Base-by-base conservation (phyloP, 2,797 vertebrate species). In the Alcedo quadribrachys region DNA sequence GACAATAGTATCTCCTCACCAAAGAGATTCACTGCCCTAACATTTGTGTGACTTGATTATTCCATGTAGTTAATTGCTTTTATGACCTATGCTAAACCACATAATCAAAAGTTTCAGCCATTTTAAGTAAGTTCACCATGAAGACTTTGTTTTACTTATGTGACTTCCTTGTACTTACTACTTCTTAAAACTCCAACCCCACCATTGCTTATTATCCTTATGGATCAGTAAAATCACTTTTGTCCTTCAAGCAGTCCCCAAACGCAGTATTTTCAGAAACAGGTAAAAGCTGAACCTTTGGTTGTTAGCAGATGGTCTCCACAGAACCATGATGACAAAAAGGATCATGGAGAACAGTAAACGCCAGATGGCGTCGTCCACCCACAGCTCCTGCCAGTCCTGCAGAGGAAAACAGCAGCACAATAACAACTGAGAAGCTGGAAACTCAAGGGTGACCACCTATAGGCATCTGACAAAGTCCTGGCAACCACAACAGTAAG, bases 321-420 rank as follows among this genome's bases (percentile, higher is more conserved):
- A 98, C 80, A 99, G 97, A 97, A 99, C 97, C 99, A 99, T 99
- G 96, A 99, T 99, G 87, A 99, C 99, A 97, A 99, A 98, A 88
- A 99, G 98, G 78, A 99, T 99, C 97, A 99, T 99, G 91, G 99
- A 99, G 96, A 99, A 99, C 67, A 99, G 97, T 48, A 99, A 98
- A 30, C 99, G 98, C 99, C 99, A 99, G 97, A 99, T 99, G 68
- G 99, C 99, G 95, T 99, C 99, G 58, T 99, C 99, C 8, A 99
- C 98, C 99, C 99, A 99, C 35, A 99, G 95, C 94, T 99, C 98
- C 92, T 98, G 98, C 99, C 99, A 99, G 85, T 98, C 98, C 99
- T 99, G 96, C 76, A 89, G 83, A 88, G 69, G 67, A 65, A 69
- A 74, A 78, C 9, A 94, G 35, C n/a, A 83, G 40, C 60, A 90